Base-by-base conservation (phyloP, 2,113 vertebrate species). In the Turdus rufiventris region DNA sequence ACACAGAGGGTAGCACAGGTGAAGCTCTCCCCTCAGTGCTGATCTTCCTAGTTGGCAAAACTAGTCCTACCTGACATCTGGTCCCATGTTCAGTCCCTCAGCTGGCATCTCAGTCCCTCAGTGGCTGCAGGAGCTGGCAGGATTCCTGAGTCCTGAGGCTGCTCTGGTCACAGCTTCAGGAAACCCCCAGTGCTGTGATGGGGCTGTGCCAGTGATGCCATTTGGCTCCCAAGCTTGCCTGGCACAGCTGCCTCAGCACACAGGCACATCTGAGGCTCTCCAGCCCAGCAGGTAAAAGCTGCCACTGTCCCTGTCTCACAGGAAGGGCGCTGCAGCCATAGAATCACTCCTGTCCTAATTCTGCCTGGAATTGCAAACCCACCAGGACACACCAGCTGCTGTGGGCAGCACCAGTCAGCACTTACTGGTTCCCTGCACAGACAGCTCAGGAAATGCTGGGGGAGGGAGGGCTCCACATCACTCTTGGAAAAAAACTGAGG, bases 121-220 rank as follows among this genome's bases (percentile, higher is more conserved):
- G 56, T 8, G 36, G 47, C 43, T 66, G 50, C 60, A 54, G 77
- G 14, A 58, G 25, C 47, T 28, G 18, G 36, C 43, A 40, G 66
- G n/a, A 23, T 18, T 70, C 56, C 29, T 34, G 47, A 73, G 33
- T 24, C 34, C 48, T 54, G 18, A 14, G 40, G 63, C 63, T 68
- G 54, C 56, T n/a, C 12, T 54, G 50, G 47, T 70, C 38, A 8
- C 61, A 61, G 82, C 51, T 4, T 1, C 33, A 54, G 63, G 63
- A 6, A 45, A 3, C 33, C 3, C 20, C 0, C 34, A 21, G 18
- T 2, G 0, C 56, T 7, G 7, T 1, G 5, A 31, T 2, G 12
- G 50, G 15, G 13, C 58, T 42, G 43, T 3, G 2, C 43, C 34
- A 60, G 14, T 4, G 6, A 7, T 5, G 34, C 5, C 2, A 1